phyloP scores from a whole-genome alignment of 2,888 invertebrate genomes.

The Salpingus planirostris region DNA sequence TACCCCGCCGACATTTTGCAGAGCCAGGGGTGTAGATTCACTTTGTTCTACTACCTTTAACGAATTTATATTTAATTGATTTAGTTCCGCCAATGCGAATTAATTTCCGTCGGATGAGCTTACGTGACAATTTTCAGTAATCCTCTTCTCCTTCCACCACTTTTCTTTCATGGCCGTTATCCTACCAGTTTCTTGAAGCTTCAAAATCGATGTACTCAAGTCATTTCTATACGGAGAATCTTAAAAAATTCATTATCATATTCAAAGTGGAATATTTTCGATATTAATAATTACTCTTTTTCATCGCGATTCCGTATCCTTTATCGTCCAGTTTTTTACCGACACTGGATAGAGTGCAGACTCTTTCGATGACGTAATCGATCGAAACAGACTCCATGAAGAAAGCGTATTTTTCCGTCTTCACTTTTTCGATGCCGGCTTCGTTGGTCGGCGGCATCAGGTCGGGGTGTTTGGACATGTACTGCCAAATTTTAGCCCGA shows the following conservation, averaged over 20 bases:
- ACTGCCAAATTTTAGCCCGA: conserved; percentile 59
- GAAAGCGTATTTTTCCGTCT: conserved; percentile 60
- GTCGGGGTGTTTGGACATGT: conserved; percentile 62
- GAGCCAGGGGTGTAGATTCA: conserved; percentile 53
- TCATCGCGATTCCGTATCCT: conserved; percentile 82
- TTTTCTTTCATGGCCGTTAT: conserved; percentile 69
- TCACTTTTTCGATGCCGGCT: conserved; percentile 52
- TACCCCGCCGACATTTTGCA: conserved; percentile 79
- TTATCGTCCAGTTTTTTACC: conserved; percentile 71
- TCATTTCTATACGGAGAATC: conserved; percentile 66
- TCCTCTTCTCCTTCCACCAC: conserved; percentile 86
- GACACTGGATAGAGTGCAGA: conserved; percentile 65
- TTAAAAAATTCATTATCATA: conserved; percentile 35
- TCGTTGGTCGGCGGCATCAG: conserved; percentile 51
- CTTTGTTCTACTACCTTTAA: conserved; percentile 39
- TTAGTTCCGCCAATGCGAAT: background rate
- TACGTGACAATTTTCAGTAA: conserved; percentile 64
- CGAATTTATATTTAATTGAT: conserved; percentile 5
- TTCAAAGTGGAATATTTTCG: too few relatives aligned
- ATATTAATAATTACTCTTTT: conserved; percentile 50
- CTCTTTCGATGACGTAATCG: conserved; percentile 71
- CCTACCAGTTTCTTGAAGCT: conserved; percentile 75
- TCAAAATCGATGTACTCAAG: conserved; percentile 72
- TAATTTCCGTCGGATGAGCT: conserved; percentile 17
- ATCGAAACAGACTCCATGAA: conserved; percentile 86